Percentiles rank a stretch among this genome's conserved stretches.
Evolutionary conservation across 2,113 vertebrate genomes (phyloP).

Genomic region (Lichenostomus cassidix): DNA sequence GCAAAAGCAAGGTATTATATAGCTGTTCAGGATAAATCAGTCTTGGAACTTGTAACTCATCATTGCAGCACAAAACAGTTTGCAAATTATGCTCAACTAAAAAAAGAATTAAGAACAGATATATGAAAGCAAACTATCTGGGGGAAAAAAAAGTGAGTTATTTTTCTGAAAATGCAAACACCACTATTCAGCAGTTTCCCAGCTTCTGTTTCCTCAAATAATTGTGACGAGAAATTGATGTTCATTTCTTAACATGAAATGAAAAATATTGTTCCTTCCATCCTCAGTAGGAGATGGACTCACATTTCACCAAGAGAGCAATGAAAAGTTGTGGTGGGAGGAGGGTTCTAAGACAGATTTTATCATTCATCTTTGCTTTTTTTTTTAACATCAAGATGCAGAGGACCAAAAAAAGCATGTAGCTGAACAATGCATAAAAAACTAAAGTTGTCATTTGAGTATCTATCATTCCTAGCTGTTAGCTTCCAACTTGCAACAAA

Average conservation of each 20-base stretch:
- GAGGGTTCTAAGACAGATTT: not conserved
- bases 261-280: not conserved
- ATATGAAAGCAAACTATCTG: not conserved
- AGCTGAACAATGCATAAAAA: not conserved
- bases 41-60: not conserved
- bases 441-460: not conserved
- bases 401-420: not conserved
- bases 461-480: not conserved
- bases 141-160: not conserved
- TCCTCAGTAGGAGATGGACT: not conserved
- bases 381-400: not conserved
- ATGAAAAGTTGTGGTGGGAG: not conserved
- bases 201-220: not conserved
- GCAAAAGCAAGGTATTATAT: slow-evolving; percentile 40
- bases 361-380: not conserved
- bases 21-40: not conserved
- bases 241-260: not conserved
- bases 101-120: not conserved
- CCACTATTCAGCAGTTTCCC: not conserved
- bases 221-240: not conserved
- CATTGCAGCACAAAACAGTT: not conserved
- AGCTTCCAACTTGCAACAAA: not conserved
- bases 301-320: not conserved
- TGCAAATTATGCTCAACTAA: not conserved
- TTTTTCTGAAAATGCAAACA: not conserved